Conservation (phyloP, 2,797 vertebrate genomes). For the Astyanax mexicanus region DNA sequence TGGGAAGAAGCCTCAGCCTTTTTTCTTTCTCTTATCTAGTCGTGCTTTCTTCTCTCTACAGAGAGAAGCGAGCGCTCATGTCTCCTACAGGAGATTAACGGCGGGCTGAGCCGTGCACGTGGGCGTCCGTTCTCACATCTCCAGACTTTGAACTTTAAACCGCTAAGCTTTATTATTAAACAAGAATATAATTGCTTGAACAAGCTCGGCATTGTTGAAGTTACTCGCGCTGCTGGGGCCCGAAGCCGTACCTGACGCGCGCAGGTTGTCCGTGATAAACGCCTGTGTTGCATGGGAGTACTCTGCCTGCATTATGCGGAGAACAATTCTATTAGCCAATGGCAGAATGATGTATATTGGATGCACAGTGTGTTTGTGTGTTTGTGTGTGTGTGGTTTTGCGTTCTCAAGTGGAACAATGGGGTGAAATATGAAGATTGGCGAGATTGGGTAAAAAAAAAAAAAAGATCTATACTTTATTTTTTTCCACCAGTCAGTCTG, state of each 20-base stretch:
- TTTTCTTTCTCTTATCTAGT: background rate
- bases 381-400: background rate
- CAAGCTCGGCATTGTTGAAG: background rate
- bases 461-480: conserved; percentile 26
- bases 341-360: background rate
- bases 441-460: conserved; percentile 49
- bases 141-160: background rate
- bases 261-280: background rate
- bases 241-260: background rate
- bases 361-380: background rate
- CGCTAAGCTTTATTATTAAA: background rate
- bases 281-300: background rate
- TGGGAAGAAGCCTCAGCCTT: background rate
- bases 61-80: too few species aligned
- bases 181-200: background rate
- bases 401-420: conserved; percentile 37
- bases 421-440: conserved; percentile 43
- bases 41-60: background rate
- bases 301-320: background rate
- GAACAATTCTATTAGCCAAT: conserved; percentile 7
- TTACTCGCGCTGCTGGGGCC: background rate
- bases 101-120: background rate
- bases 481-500: background rate
- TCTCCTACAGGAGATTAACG: conserved; percentile 1
- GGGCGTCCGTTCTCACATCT: background rate